A percentile compares a stretch with the other conserved stretches of the same genome.
phyloP scores from a whole-genome alignment of 2,797 vertebrate species.

The Coilia nasus region DNA sequence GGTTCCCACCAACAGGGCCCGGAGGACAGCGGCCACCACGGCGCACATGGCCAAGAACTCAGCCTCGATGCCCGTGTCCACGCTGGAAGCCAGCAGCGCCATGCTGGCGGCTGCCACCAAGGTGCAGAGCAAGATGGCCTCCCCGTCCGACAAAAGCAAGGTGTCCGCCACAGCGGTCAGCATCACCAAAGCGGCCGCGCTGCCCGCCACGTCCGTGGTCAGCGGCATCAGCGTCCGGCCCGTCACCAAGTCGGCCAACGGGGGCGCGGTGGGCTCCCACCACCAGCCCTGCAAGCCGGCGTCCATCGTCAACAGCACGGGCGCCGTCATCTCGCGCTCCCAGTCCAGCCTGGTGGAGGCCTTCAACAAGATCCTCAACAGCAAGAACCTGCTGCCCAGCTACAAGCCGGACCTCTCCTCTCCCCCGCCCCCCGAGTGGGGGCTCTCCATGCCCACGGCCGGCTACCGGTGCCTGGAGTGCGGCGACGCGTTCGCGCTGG shows the following conservation, averaged over 20 bases:
- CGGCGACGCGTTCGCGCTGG: conserved; percentile 90
- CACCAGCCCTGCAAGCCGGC: conserved; percentile 76
- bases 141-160: conserved; percentile 60
- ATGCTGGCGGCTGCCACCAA: conserved; percentile 81
- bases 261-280: conserved; percentile 69
- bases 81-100: conserved; percentile 81
- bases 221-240: conserved; percentile 74
- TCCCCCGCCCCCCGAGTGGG: conserved; percentile 52
- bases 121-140: conserved; percentile 76
- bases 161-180: conserved; percentile 82
- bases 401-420: conserved; percentile 90
- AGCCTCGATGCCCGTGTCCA: conserved; percentile 73
- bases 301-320: conserved; percentile 76
- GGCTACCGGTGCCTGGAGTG: conserved; percentile 96
- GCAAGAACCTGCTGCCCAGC: conserved; percentile 91
- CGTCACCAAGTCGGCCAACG: conserved; percentile 80
- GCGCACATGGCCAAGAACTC: conserved; percentile 62
- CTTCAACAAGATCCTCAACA: conserved; percentile 97
- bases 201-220: conserved; percentile 75
- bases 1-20: conserved; percentile 62
- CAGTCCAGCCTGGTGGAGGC: conserved; percentile 95
- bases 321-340: conserved; percentile 89
- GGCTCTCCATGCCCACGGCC: conserved; percentile 72
- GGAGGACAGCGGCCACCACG: conserved; percentile 57
- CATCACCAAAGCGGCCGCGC: conserved; percentile 76